These are phyloP conservation scores for Allacma fusca DNA, from an alignment of 2,888 invertebrate species.

Conservation along the genomic window DNA sequence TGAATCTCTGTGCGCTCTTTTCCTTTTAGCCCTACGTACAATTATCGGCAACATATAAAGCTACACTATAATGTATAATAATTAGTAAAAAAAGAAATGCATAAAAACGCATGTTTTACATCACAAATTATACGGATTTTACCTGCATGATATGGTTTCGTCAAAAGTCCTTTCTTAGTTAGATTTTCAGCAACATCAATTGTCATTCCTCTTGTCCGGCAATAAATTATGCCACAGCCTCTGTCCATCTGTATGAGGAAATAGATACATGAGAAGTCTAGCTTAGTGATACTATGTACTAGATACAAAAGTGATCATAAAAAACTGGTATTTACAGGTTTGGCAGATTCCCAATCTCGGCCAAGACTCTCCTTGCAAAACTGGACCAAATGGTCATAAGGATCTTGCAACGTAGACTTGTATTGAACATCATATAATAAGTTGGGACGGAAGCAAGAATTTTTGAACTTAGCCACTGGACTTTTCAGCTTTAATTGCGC, in stretches of 20 bases:
- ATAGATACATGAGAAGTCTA: background rate
- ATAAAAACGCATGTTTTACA: constrained; percentile 3
- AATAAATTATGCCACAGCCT: constrained; percentile 91
- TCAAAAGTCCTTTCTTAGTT: constrained; percentile 75
- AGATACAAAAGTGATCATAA: background rate
- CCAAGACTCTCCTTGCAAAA: constrained; percentile 77
- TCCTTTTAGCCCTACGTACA: constrained; percentile 76
- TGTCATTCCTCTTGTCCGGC: constrained; percentile 90
- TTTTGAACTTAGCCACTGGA: constrained; percentile 79
- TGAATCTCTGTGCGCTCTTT: constrained; percentile 80
- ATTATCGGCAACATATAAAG: too few relatives aligned
- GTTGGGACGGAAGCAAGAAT: constrained; percentile 90
- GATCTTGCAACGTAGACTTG: constrained; percentile 83
- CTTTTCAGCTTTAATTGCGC: constrained; percentile 74
- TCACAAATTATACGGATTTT: too few relatives aligned
- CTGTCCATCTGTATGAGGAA: constrained; percentile 62
- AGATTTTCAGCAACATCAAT: constrained; percentile 82
- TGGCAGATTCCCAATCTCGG: constrained; percentile 64
- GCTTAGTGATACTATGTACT: background rate
- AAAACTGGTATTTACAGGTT: constrained; percentile 55
- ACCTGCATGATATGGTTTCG: constrained; percentile 91
- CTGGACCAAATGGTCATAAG: constrained; percentile 80
- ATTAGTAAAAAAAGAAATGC: too few relatives aligned
- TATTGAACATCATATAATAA: constrained; percentile 93
- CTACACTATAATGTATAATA: too few relatives aligned